These are phyloP conservation scores for Drosophila peninsularis DNA, from an alignment of 2,888 invertebrate genomes.

Conservation along the genomic window DNA sequence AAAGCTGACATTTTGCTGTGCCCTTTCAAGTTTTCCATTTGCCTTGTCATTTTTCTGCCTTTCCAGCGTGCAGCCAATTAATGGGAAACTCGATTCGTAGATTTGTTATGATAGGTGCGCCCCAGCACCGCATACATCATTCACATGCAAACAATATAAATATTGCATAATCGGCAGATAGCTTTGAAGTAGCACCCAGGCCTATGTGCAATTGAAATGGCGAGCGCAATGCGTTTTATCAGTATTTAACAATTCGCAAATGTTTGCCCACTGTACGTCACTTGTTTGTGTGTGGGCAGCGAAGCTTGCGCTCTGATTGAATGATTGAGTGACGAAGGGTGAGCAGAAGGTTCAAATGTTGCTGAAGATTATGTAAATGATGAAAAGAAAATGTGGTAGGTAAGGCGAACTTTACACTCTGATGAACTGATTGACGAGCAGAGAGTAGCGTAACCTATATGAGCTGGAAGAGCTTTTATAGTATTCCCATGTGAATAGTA, in stretches of 20 bases:
- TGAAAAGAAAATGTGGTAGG: too few relatives aligned
- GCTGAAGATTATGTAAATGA: too few relatives aligned
- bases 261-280: constrained; percentile 4
- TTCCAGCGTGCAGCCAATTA: constrained; percentile 50
- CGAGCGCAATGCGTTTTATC: constrained; percentile 32
- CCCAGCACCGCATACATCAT: constrained; percentile 54
- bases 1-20: constrained; percentile 47
- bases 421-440: neutral
- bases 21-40: constrained; percentile 48
- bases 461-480: too few relatives aligned
- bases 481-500: too few relatives aligned
- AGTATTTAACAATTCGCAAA: constrained; percentile 29
- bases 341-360: too few relatives aligned
- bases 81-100: constrained; percentile 8
- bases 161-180: constrained; percentile 57
- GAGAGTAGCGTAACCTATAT: neutral
- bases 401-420: too few relatives aligned
- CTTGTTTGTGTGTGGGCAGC: constrained; percentile 38
- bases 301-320: neutral
- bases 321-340: too few relatives aligned
- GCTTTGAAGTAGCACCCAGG: constrained; percentile 45
- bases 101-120: constrained; percentile 54
- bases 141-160: constrained; percentile 4
- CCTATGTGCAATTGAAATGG: constrained; percentile 34
- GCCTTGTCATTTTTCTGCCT: constrained; percentile 8